Base-by-base conservation (phyloP, 2,888 invertebrate species). In the Oasisia sp. region DNA sequence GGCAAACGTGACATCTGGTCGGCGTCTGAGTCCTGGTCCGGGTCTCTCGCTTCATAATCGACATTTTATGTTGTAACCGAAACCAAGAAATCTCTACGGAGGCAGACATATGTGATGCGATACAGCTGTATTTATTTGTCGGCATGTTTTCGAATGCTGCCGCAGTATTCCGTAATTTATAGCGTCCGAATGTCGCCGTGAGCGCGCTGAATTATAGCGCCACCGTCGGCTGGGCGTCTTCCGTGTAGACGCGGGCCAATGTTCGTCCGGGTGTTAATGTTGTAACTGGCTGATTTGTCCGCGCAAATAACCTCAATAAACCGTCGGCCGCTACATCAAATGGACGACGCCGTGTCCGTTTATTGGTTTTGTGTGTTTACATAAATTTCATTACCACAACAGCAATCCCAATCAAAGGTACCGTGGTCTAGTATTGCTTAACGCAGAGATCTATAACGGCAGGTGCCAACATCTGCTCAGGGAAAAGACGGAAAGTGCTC, bases 51-150 rank as follows among this genome's bases (percentile, higher is more conserved):
- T 74, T 74, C 74, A 27, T 74, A 74, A 74, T 74, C 74, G 74
- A 19, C 74, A 19, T 74, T 74, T 74, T 74, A 74, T 74, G 74
- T 74, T 74, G 74, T 74, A 74, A 74, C n/a, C n/a, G 74, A 74
- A 74, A 74, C 74, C 74, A 74, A 74, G 27, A 74, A n/a, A 74
- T 74, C 74, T 74, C 74, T 7, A n/a, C 74, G 19, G 74, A 74
- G 74, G 74, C 74, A 74, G 74, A 74, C 74, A 74, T 74, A 27
- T 74, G 74, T 74, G 74, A 74, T 74, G 74, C 74, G 74, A 74
- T 74, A 74, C 74, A 74, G 74, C 74, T 74, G 74, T 74, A 74
- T 74, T 74, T 74, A 74, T 74, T 74, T 74, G 74, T 2, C n/a
- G 74, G 74, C 74, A n/a, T 74, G 74, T 74, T 74, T 74, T 7